Evolutionary conservation across 2,888 invertebrate genomes (phyloP).

Genomic region (Thera obeliscata): DNA sequence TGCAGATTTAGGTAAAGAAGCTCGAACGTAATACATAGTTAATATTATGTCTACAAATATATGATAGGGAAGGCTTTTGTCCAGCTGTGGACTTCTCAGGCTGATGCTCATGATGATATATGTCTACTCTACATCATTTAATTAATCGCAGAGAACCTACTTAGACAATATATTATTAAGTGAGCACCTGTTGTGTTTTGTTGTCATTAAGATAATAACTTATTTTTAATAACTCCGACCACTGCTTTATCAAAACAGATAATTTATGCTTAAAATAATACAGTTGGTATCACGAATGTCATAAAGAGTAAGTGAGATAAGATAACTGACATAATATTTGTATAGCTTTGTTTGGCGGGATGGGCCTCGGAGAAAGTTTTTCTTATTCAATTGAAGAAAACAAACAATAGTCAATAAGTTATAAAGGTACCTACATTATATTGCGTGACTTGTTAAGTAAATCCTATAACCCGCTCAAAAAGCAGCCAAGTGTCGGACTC

Average conservation of each 20-base stretch:
- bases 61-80: too few species aligned
- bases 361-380: constrained; percentile 17
- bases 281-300: background rate
- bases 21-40: too few species aligned
- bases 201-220: background rate
- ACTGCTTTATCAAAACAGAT: background rate
- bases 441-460: constrained; percentile 31
- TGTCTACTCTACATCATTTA: too few species aligned
- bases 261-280: background rate
- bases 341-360: constrained; percentile 15
- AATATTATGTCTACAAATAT: too few species aligned
- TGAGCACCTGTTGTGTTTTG: too few species aligned
- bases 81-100: too few species aligned
- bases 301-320: constrained; percentile 9
- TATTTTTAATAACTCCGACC: background rate
- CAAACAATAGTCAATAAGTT: constrained; percentile 25
- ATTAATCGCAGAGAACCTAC: too few species aligned
- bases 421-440: background rate
- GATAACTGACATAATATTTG: constrained; percentile 16
- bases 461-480: background rate
- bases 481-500: too few species aligned
- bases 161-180: too few species aligned
- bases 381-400: constrained; percentile 36
- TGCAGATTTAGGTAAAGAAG: too few species aligned
- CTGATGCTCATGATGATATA: too few species aligned